A percentile compares a stretch with the other conserved stretches of the same genome.
Evolutionary conservation across 2,113 vertebrate genomes (phyloP).

Genomic region (Damaliscus lunatus): DNA sequence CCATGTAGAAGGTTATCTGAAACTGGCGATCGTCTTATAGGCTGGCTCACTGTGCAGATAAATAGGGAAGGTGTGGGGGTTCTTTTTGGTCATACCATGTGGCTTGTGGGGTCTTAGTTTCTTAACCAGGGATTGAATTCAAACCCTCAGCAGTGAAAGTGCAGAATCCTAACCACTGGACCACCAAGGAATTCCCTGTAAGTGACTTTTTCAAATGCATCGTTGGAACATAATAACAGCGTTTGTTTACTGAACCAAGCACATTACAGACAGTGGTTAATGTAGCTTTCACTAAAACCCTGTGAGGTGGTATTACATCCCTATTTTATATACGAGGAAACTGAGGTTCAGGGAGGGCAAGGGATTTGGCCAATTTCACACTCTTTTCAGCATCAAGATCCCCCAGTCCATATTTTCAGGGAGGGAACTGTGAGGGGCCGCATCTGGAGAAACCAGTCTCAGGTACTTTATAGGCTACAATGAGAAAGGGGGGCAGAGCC

Average conservation of each 20-base stretch:
- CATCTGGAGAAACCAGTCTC: not conserved
- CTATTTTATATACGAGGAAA: not conserved
- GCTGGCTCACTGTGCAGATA: not conserved
- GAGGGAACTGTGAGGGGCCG: not conserved
- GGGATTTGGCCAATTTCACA: not conserved
- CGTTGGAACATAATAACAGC: not conserved
- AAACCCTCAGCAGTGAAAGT: not conserved
- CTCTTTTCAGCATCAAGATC: not conserved
- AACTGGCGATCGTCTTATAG: not conserved
- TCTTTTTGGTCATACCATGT: not conserved
- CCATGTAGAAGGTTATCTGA: not conserved
- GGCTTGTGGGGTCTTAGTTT: not conserved
- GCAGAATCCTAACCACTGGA: not conserved
- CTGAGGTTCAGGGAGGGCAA: not conserved
- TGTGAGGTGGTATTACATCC: not conserved
- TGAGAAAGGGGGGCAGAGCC: not conserved
- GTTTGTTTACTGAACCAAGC: slow-evolving; percentile 15
- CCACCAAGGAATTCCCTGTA: not conserved
- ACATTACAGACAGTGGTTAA: not conserved
- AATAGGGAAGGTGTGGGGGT: not conserved
- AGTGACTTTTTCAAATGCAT: not conserved
- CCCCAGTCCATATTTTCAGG: not conserved
- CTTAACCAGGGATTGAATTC: not conserved
- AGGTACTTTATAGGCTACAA: not conserved
- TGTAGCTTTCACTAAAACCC: not conserved